phyloP scores from a whole-genome alignment of 2,888 invertebrate species.

The Cremastobaeus sp. region DNA sequence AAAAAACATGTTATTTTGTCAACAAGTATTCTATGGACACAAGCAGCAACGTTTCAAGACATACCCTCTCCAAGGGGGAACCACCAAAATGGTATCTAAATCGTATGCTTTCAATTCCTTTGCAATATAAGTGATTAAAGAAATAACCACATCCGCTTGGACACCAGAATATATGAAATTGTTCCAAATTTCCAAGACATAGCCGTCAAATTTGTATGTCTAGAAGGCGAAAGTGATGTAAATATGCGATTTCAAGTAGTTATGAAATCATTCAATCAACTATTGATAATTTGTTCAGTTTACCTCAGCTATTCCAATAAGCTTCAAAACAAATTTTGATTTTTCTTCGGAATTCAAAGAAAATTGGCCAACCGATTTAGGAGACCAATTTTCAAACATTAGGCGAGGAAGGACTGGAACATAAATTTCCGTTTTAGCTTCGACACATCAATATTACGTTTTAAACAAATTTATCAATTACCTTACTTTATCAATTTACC shows the following conservation, averaged over 20 bases:
- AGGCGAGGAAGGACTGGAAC: conserved; percentile 91
- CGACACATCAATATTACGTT: not conserved
- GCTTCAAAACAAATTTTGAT: conserved; percentile 24
- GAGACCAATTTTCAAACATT: conserved; percentile 92
- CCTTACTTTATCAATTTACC: conserved; percentile 76
- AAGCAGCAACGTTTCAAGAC: no score
- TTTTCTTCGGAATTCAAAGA: conserved; percentile 81
- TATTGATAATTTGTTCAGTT: no score
- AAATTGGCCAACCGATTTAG: conserved; percentile 85
- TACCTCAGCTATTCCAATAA: conserved; percentile 77
- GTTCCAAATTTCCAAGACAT: conserved; percentile 94
- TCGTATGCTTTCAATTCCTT: conserved; percentile 75
- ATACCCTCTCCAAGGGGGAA: conserved; percentile 86
- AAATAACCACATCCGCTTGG: conserved; percentile 80
- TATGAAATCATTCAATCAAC: no score
- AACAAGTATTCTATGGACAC: no score
- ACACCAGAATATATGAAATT: conserved; percentile 85
- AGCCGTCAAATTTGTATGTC: conserved; percentile 91
- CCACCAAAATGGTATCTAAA: conserved; percentile 85
- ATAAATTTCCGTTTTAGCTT: not conserved
- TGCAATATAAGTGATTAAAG: conserved; percentile 84
- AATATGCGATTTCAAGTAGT: conserved; percentile 81
- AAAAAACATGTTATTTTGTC: no score
- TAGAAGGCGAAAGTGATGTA: conserved; percentile 81
- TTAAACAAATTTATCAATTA: conserved; percentile 6